Base-by-base conservation (phyloP, 2,888 invertebrate species). In the Heliconius charithonia region DNA sequence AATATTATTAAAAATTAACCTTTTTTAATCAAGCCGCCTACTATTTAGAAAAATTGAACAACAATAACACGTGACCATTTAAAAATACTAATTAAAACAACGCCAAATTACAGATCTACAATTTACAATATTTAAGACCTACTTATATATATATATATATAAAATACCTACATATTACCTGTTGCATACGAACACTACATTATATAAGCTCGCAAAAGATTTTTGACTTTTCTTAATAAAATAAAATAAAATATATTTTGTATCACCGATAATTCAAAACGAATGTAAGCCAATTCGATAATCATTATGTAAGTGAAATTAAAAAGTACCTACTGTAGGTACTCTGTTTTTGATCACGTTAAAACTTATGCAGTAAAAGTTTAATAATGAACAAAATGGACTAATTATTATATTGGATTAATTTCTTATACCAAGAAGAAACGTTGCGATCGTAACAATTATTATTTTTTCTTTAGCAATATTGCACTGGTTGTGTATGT, bases 201-300 rank as follows among this genome's bases (percentile, higher is more conserved):
- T 72, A 37, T 29, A 59, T 59, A 72, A 56, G 51, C 32, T 72
- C 6, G 32, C n/a, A 29, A 59, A n/a, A 32, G n/a, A 59, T 37
- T 72, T 32, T 56, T 29, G 45, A 51, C 27, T 51, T 71, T 56
- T 69, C 69, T 45, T n/a, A 22, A 71, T 29, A 29, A 71, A 71
- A 56, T 32, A 3, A 71, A n/a, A 67, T 51, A n/a, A n/a, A n/a
- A 72, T 72, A 56, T 56, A 71, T 71, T 71, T 56, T 25, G n/a
- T 37, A n/a, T 27, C n/a, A 9, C 32, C 22, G 32, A 72, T 72
- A 59, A 32, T 59, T 72, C 37, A 59, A 25, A 72, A 32, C 19
- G 72, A 59, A 72, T 72, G 59, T 59, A 72, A 59, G 37, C 32
- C 32, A 72, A 72, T 59, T 72, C 56, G 37, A 56, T 72, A 56